Evolutionary conservation across 2,113 vertebrate genomes (phyloP).

Genomic region (Tamias sibiricus): DNA sequence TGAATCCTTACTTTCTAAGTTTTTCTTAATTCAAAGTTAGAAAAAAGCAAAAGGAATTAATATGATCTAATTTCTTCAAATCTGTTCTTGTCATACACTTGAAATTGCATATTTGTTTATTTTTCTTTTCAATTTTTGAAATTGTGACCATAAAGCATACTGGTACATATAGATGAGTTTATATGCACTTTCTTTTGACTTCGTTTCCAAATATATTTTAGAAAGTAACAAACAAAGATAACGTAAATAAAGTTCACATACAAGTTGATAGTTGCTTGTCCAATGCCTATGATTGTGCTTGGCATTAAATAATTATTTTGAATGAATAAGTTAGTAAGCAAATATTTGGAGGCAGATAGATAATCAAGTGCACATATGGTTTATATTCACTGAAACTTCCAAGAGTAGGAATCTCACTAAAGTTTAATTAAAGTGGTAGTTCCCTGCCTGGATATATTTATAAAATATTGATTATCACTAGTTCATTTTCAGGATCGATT

Average conservation of each 20-base stretch:
- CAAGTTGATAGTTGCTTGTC: neutral
- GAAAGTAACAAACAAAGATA: neutral
- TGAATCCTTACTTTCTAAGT: neutral
- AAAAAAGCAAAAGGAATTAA: neutral
- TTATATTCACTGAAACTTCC: neutral
- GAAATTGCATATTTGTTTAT: neutral
- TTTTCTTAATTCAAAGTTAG: slow-evolving; percentile 2
- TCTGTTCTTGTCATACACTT: neutral
- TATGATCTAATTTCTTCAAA: neutral
- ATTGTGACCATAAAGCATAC: neutral
- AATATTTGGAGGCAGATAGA: neutral
- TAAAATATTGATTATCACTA: neutral
- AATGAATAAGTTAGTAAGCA: neutral
- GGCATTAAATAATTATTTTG: neutral
- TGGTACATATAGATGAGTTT: neutral
- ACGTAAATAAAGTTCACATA: neutral
- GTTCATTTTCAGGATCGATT: neutral
- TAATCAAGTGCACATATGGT: neutral
- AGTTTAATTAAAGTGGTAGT: neutral
- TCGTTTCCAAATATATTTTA: neutral
- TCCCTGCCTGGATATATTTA: neutral
- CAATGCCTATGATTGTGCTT: neutral
- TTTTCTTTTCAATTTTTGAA: neutral
- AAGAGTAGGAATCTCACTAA: neutral
- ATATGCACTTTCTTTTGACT: neutral